phyloP scores from a whole-genome alignment of 2,113 vertebrate genomes.

The Hylia prasina region DNA sequence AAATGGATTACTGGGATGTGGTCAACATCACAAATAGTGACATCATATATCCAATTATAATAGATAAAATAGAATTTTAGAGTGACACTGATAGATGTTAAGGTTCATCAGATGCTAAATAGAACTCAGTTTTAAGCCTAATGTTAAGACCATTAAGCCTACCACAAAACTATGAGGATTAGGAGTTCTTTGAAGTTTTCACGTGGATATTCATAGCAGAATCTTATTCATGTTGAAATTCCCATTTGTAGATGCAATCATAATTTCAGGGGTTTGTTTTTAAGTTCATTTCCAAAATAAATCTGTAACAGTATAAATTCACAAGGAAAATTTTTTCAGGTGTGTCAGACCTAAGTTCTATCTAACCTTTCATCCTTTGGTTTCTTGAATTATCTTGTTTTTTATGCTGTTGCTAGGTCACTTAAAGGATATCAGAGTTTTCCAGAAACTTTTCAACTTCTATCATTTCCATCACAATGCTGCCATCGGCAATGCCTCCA shows the following conservation, averaged over 20 bases:
- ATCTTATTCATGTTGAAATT: not conserved
- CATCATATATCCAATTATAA: not conserved
- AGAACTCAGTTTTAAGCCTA: not conserved
- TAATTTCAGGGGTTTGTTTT: not conserved
- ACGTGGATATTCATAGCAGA: not conserved
- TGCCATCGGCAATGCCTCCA: not conserved
- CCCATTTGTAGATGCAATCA: not conserved
- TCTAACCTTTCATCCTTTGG: not conserved
- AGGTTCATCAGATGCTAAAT: not conserved
- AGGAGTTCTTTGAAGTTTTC: not conserved
- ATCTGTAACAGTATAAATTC: not conserved
- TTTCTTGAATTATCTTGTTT: not conserved
- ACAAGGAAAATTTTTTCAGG: not conserved
- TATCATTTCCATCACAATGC: not conserved
- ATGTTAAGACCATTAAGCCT: not conserved
- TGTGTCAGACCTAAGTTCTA: not conserved
- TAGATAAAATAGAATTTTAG: not conserved
- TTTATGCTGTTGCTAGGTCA: not conserved
- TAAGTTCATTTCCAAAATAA: not conserved
- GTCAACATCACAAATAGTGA: not conserved
- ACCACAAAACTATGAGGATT: not conserved
- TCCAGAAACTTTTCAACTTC: not conserved
- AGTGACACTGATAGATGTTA: not conserved
- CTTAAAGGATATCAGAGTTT: not conserved
- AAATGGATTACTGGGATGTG: not conserved